Evolutionary conservation across 1,140 invertebrate species (phyloP).

Genomic region (Trypoxylus dichotomus): DNA sequence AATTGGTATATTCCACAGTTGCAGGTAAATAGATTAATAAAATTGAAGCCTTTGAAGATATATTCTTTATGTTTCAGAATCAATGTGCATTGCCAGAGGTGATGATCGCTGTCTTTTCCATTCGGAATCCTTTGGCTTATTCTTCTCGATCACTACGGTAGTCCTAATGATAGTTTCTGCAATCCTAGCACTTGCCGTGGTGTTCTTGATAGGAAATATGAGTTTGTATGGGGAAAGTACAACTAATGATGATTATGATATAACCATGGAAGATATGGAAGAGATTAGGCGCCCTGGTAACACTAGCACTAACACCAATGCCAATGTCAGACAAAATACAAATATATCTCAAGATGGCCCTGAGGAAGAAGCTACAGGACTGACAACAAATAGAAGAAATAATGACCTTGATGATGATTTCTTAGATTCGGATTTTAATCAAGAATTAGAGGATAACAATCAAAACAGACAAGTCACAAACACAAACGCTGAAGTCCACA

Average conservation of each 20-base stretch:
- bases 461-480: not conserved
- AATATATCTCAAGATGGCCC: not conserved
- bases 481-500: not conserved
- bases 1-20: slow-evolving; percentile 58
- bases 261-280: slow-evolving; percentile 5
- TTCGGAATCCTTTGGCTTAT: slow-evolving; percentile 39
- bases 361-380: not conserved
- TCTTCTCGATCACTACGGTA: slow-evolving; percentile 41
- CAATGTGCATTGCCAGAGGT: slow-evolving; percentile 1
- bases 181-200: slow-evolving; percentile 34
- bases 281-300: not conserved
- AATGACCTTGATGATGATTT: not conserved
- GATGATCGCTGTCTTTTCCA: slow-evolving; percentile 39
- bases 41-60: not conserved
- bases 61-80: slow-evolving; percentile 29
- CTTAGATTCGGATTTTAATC: slow-evolving; percentile 6
- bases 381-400: not conserved
- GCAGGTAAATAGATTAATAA: slow-evolving; percentile 49
- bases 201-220: slow-evolving; percentile 31
- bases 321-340: not conserved
- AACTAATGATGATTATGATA: not conserved
- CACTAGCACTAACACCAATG: not conserved
- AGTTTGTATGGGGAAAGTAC: slow-evolving; percentile 33
- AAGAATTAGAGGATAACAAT: not conserved
- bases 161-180: slow-evolving; percentile 39